These are phyloP conservation scores for Tarsius wallacei DNA, from an alignment of 2,797 vertebrate genomes.

Conservation along the genomic window DNA sequence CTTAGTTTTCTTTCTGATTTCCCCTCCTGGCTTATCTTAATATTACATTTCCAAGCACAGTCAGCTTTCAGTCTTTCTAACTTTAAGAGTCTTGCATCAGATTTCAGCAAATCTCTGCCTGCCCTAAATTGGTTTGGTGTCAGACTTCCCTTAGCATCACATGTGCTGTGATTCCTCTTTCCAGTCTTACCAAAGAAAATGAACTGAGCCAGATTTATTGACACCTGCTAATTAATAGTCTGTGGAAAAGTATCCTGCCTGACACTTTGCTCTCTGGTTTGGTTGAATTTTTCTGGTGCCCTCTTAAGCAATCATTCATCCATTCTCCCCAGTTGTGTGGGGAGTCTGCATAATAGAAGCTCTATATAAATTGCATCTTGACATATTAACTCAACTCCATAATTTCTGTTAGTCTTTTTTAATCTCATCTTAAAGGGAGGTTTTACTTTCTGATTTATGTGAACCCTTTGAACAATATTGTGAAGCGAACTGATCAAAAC, in stretches of 20 bases:
- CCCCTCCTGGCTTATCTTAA: background rate
- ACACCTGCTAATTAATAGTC: background rate
- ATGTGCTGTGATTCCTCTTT: background rate
- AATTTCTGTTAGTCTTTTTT: background rate
- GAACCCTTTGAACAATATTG: background rate
- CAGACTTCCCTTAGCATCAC: background rate
- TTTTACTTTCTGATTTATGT: constrained; percentile 38
- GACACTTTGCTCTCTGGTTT: background rate
- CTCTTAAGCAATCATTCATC: background rate
- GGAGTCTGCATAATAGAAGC: background rate
- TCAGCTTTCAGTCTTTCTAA: background rate
- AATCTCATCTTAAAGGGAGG: constrained; percentile 46
- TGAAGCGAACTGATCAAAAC: background rate
- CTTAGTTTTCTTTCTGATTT: background rate
- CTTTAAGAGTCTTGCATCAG: background rate
- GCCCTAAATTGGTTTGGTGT: background rate
- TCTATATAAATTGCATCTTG: background rate
- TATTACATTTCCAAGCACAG: background rate
- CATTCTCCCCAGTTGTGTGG: background rate
- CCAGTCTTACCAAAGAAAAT: background rate
- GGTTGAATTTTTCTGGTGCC: background rate
- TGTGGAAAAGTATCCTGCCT: background rate
- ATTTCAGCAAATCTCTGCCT: background rate
- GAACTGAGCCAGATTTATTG: background rate
- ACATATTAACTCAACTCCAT: background rate